Percentiles rank a stretch among this genome's conserved stretches.
Conservation (phyloP, 2,113 vertebrate species). For the human (Homo sapiens) region GRCh38 chr15:68781001-68781500, state of each 20-base stretch:
- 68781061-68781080: neutral
- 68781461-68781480: neutral
- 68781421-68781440: neutral
- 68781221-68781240: neutral
- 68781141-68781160: neutral
- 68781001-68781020: neutral
- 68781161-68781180: neutral
- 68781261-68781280: neutral
- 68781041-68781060: neutral
- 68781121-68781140: neutral
- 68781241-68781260: neutral
- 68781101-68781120: neutral
- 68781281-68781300: neutral
- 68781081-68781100: neutral
- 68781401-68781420: neutral
- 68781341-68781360: neutral
- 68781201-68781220: slow-evolving; percentile 33
- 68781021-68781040: neutral
- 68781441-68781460: neutral
- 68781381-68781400: neutral
- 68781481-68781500: neutral
- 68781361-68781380: neutral
- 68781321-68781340: slow-evolving; percentile 44
- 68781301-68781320: slow-evolving; percentile 12
- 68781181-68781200: neutral